Conservation (phyloP, 2,797 vertebrate genomes). For the Phaenicophaeus curvirostris region DNA sequence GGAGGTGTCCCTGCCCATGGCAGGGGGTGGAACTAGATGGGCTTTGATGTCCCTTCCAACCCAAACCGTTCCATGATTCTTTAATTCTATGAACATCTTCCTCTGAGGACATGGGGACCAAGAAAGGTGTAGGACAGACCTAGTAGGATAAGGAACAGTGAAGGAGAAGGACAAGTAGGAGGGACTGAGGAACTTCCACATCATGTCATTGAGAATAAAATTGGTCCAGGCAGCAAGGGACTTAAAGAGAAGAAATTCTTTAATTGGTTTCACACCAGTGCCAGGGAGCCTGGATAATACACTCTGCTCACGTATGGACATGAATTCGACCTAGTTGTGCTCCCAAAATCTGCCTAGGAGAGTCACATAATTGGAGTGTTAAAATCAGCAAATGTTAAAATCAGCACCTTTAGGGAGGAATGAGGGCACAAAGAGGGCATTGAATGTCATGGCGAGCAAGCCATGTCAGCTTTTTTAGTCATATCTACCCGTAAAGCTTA, state of each 20-base stretch:
- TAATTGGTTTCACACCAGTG: not conserved
- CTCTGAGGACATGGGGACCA: not conserved
- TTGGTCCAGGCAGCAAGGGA: not conserved
- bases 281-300: not conserved
- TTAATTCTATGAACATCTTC: not conserved
- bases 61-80: too few relatives aligned
- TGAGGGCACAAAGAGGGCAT: not conserved
- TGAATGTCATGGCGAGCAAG: not conserved
- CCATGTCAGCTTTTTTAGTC: not conserved
- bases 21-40: too few relatives aligned
- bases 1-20: too few relatives aligned
- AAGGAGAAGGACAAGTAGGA: not conserved
- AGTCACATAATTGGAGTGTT: not conserved
- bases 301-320: not conserved
- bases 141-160: not conserved
- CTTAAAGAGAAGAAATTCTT: not conserved
- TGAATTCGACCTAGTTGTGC: not conserved
- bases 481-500: not conserved
- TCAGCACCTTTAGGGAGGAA: not conserved
- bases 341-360: not conserved
- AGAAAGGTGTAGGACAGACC: not conserved
- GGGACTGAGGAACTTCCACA: not conserved
- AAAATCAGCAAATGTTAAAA: slow-evolving; percentile 13
- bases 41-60: too few relatives aligned
- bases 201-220: not conserved